These are phyloP conservation scores for Pseudoatta argentina DNA, from an alignment of 1,140 invertebrate species.

Conservation along the genomic window DNA sequence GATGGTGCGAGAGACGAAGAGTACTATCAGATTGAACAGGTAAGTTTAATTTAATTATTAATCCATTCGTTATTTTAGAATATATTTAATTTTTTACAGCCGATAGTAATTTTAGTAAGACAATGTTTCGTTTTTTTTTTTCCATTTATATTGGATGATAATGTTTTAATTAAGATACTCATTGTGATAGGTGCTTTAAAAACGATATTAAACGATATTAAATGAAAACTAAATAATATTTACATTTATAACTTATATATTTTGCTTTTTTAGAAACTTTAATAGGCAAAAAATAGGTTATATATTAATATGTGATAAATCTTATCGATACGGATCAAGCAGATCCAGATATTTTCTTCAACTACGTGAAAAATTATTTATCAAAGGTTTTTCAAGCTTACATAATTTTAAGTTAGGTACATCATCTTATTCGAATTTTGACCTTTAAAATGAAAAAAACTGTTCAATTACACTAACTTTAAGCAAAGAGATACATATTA, in stretches of 20 bases:
- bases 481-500: no score
- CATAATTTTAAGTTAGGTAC: no score
- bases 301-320: background rate
- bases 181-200: background rate
- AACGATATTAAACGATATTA: background rate
- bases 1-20: slow-evolving; percentile 94
- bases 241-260: background rate
- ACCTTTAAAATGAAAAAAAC: no score
- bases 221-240: background rate
- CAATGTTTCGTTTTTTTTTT: background rate
- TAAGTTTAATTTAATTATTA: slow-evolving; percentile 83
- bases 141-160: background rate
- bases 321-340: no score
- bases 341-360: no score
- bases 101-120: background rate
- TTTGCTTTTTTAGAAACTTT: background rate
- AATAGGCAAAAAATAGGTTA: background rate
- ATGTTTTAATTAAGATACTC: background rate
- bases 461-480: no score
- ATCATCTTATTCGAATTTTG: no score
- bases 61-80: background rate
- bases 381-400: no score
- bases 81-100: background rate
- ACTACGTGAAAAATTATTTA: no score
- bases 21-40: slow-evolving; percentile 95